Conservation (phyloP, 2,888 invertebrate species). For the Drosophila pseudotalamancana region DNA sequence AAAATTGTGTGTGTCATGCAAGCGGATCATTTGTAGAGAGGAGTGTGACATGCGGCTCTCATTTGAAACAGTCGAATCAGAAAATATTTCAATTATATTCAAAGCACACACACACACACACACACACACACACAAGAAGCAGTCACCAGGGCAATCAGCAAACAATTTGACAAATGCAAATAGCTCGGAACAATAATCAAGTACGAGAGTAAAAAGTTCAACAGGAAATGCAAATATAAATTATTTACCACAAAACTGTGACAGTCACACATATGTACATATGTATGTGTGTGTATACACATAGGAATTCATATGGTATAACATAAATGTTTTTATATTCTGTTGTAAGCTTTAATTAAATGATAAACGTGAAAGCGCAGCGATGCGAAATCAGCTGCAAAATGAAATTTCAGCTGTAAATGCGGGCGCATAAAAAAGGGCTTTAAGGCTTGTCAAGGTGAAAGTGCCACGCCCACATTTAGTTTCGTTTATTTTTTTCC, state of each 20-base stretch:
- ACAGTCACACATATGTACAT: not conserved
- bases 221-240: constrained; percentile 25
- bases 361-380: constrained; percentile 52
- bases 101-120: constrained; percentile 15
- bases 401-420: constrained; percentile 28
- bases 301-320: not conserved
- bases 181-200: constrained; percentile 29
- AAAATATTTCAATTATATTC: constrained; percentile 51
- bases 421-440: constrained; percentile 11
- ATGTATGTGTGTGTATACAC: not conserved
- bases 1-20: constrained; percentile 35
- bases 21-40: constrained; percentile 28
- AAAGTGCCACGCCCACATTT: constrained; percentile 25
- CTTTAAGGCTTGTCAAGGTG: constrained; percentile 9
- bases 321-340: not conserved
- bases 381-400: constrained; percentile 55
- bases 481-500: too few relatives aligned
- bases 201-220: not conserved
- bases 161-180: constrained; percentile 73
- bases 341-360: constrained; percentile 52
- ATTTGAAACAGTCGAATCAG: constrained; percentile 61
- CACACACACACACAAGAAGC: not conserved
- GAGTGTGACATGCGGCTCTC: constrained; percentile 12
- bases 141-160: constrained; percentile 61
- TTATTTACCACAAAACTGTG: constrained; percentile 22